Conservation (phyloP, 1,140 invertebrate species). For the Zophobas morio region DNA sequence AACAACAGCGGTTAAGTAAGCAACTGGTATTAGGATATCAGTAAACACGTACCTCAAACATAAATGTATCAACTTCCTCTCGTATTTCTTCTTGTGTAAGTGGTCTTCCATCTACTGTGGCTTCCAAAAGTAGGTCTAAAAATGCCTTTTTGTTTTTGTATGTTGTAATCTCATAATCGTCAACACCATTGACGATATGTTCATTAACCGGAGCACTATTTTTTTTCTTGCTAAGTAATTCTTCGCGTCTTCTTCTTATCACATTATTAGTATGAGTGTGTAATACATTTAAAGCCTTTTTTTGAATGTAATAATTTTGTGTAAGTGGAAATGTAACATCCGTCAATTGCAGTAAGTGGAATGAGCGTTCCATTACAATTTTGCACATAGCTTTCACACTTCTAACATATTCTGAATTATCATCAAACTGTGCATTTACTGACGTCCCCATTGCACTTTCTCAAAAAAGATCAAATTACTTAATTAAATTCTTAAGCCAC, state of each 20-base stretch:
- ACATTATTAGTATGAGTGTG: slow-evolving; percentile 80
- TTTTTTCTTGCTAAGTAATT: slow-evolving; percentile 51
- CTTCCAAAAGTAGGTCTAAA: not conserved
- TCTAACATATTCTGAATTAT: slow-evolving; percentile 80
- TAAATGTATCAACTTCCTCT: slow-evolving; percentile 38
- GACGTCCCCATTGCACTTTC: slow-evolving; percentile 80
- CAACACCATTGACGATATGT: not conserved
- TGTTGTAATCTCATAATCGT: not conserved
- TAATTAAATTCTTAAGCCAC: slow-evolving; percentile 25
- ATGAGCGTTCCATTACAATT: slow-evolving; percentile 64
- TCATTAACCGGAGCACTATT: not conserved
- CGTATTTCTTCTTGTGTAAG: not conserved
- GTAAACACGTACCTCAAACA: not conserved
- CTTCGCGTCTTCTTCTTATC: slow-evolving; percentile 64
- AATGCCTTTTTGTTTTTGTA: not conserved
- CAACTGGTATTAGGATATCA: no score
- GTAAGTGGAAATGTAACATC: slow-evolving; percentile 50
- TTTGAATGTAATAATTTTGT: slow-evolving; percentile 59
- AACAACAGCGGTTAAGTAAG: not conserved
- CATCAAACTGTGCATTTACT: slow-evolving; percentile 78
- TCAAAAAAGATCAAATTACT: slow-evolving; percentile 44
- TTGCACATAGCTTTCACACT: slow-evolving; percentile 74
- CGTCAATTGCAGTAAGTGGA: slow-evolving; percentile 61
- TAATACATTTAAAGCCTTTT: slow-evolving; percentile 73
- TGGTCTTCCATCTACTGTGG: not conserved